These are phyloP conservation scores for Pseudorhombus dupliciocellatus DNA, from an alignment of 2,113 vertebrate species.

Conservation along the genomic window DNA sequence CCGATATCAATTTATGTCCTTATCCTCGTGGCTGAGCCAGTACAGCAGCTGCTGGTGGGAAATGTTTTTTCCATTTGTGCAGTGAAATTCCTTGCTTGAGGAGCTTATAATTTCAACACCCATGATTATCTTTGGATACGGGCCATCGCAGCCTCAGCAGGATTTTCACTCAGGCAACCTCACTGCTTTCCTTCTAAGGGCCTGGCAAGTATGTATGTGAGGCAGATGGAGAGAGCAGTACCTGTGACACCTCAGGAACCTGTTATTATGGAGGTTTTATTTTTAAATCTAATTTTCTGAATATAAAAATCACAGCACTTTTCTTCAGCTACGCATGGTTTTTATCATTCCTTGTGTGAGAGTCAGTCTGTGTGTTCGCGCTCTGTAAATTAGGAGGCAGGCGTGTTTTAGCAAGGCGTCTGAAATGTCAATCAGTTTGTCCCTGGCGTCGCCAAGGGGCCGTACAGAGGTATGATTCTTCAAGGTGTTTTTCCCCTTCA, in stretches of 20 bases:
- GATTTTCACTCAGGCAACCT: slow-evolving; percentile 51
- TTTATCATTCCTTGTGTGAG: not conserved
- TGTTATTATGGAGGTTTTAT: not conserved
- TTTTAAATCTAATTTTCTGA: slow-evolving; percentile 3
- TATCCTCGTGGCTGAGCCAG: slow-evolving; percentile 4
- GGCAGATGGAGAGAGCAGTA: slow-evolving; percentile 7
- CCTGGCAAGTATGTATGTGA: slow-evolving; percentile 30
- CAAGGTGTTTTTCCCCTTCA: slow-evolving; percentile 77
- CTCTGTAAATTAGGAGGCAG: slow-evolving; percentile 50
- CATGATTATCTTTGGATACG: slow-evolving; percentile 62
- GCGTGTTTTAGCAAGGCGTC: slow-evolving; percentile 62
- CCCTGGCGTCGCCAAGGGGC: slow-evolving; percentile 55
- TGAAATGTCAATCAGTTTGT: slow-evolving; percentile 70
- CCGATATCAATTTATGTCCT: slow-evolving; percentile 19
- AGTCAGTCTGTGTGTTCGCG: slow-evolving; percentile 20
- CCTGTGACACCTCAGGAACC: slow-evolving; percentile 5
- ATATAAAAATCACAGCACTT: no score
- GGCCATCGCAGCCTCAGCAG: slow-evolving; percentile 49
- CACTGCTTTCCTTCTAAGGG: slow-evolving; percentile 20
- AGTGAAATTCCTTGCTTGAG: slow-evolving; percentile 33
- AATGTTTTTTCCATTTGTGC: slow-evolving; percentile 34
- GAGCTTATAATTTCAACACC: slow-evolving; percentile 62
- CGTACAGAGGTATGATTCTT: slow-evolving; percentile 71
- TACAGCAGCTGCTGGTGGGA: slow-evolving; percentile 15
- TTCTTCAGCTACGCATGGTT: not conserved